phyloP scores from a whole-genome alignment of 1,140 invertebrate species.

The Drosophila saltans region DNA sequence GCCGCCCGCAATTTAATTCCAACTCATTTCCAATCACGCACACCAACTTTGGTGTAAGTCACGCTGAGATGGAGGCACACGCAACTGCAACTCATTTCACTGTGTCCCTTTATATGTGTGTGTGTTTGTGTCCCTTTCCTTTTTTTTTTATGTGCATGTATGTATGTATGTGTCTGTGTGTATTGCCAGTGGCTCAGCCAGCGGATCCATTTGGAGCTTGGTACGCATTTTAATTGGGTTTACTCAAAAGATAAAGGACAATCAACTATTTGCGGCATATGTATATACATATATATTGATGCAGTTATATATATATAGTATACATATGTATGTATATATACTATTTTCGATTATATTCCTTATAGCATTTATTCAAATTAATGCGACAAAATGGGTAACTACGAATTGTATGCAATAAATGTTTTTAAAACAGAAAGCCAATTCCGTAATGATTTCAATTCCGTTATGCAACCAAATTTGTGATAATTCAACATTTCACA shows the following conservation, averaged over 20 bases:
- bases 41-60: constrained; percentile 5
- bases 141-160: no score
- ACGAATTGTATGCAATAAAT: background rate
- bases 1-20: constrained; percentile 54
- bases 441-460: constrained; percentile 16
- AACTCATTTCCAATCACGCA: constrained; percentile 62
- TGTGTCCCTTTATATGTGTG: no score
- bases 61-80: constrained; percentile 14
- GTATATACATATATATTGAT: background rate
- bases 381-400: background rate
- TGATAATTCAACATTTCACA: background rate
- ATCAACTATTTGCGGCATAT: background rate
- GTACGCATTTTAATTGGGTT: constrained; percentile 22
- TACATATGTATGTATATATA: no score
- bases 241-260: constrained; percentile 11
- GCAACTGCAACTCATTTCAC: constrained; percentile 37
- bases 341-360: no score
- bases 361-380: background rate
- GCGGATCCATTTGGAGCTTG: constrained; percentile 18
- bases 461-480: constrained; percentile 13
- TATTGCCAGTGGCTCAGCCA: background rate
- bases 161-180: background rate
- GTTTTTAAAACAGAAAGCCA: constrained; percentile 3
- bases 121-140: background rate
- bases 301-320: background rate